Base-by-base conservation (phyloP, 2,888 invertebrate genomes). In the Meteorus cinctellus region DNA sequence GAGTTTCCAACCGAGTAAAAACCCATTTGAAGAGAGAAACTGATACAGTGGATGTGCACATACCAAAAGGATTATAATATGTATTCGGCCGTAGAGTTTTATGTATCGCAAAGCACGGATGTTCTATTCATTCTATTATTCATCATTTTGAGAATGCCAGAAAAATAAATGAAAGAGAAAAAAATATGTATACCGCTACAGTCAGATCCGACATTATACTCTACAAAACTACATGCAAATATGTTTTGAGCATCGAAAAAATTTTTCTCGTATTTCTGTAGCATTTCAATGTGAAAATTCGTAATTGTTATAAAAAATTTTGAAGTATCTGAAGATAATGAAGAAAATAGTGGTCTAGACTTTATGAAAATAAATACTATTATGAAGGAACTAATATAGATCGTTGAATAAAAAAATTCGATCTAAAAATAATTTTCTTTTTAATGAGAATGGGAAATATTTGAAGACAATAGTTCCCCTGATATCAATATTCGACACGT, bases 1-100 rank as follows among this genome's bases (percentile, higher is more conserved):
- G 66, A 45, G n/a, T 48, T 72, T 67, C 78, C 78, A 78, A 74
- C 41, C 69, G n/a, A 12, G 69, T 55, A 69, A 69, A 68, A 69
- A 55, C 69, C 55, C 55, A 69, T 69, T 69, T 69, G 55, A 45
- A 41, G 69, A 69, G 31, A 31, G 69, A 29, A 65, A 36, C 69
- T 69, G 69, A 69, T 55, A 69, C n/a, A 29, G 34, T 34, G 51
- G 55, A 48, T 51, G 31, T 55, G 69, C 34, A 48, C 51, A 31
- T 48, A 69, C 29, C 69, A 69, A 69, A 55, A 48, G 51, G 29
- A 51, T 48, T 69, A 51, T 63, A 29, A 31, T 34, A 34, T 63
- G 63, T 63, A 63, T 63, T 31, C 34, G 63, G 14, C 48, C 48
- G 5, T 4, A n/a, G 48, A 48, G 48, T 48, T 48, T 48, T 48